Base-by-base conservation (phyloP, 2,888 invertebrate species). In the Tipula vernalis region DNA sequence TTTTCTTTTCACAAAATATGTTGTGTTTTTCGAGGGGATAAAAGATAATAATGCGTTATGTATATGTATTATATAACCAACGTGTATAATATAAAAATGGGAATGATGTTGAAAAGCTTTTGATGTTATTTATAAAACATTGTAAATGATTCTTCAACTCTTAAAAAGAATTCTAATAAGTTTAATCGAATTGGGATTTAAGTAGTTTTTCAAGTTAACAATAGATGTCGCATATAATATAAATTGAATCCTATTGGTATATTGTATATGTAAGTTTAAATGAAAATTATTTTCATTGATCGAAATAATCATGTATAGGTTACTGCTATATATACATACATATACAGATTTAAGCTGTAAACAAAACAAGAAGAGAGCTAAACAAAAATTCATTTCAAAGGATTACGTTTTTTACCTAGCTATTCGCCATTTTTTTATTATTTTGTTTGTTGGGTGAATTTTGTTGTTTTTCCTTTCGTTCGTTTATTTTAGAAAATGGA, bases 401-500 rank as follows among this genome's bases (percentile, higher is more conserved):
- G 71, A 71, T 71, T 71, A 71, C 71, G 28, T 71, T 71, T 51
- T 28, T 71, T 71, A 71, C 71, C 71, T 71, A 18, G 71, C 71
- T 71, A 71, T 71, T 71, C 71, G 71, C 71, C 71, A 71, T 71
- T 71, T 71, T n/a, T 71, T 71, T 71, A 71, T 71, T 71, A 71
- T 18, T 71, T 71, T 71, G 71, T 71, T 71, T 71, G 28, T 71
- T 71, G 71, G 71, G 71, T 71, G 71, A 71, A 71, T 28, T 71
- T 28, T 6, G 71, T 71, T 51, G 51, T 51, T 51, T 71, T 71
- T 71, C 28, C 28, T 57, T 18, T 71, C 71, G 71, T 71, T 28
- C 71, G 28, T 71, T 71, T 71, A 71, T 71, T 71, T 71, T 71
- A 71, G 71, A 71, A 71, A 71, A 71, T 71, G 71, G 71, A 71